Conservation (phyloP, 2,113 vertebrate species). For the Melanotaenia duboulayi region DNA sequence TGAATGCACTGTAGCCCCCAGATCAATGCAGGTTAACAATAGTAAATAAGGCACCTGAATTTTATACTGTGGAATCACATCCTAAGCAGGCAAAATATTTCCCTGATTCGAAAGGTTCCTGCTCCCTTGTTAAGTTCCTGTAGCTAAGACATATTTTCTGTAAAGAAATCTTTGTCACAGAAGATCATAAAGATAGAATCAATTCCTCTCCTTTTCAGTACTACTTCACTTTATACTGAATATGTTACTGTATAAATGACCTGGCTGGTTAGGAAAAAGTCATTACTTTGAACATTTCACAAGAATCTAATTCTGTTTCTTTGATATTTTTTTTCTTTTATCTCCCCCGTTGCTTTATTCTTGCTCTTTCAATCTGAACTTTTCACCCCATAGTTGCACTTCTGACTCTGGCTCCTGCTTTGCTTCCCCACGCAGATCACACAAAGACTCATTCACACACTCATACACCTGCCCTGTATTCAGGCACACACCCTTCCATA, state of each 20-base stretch:
- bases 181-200: background rate
- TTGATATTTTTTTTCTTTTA: background rate
- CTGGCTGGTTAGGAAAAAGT: background rate
- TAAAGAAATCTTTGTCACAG: background rate
- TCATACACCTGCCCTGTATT: conserved; percentile 56
- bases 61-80: no score
- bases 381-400: conserved; percentile 62
- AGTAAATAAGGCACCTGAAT: background rate
- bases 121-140: background rate
- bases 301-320: background rate
- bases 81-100: background rate
- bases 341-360: conserved; percentile 15
- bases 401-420: conserved; percentile 58
- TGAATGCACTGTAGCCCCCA: background rate
- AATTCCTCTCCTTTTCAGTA: background rate
- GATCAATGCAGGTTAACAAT: background rate
- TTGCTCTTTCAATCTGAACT: conserved; percentile 52
- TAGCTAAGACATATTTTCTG: background rate
- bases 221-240: background rate
- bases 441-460: conserved; percentile 71
- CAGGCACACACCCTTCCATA: conserved; percentile 39
- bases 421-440: conserved; percentile 43
- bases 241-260: background rate
- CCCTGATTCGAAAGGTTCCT: background rate
- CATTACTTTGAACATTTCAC: background rate